Percentiles rank a stretch among this genome's conserved stretches.
Conservation (phyloP, 37 sponge, comb jelly and placozoan genomes). For the Amphimedon queenslandica region DNA sequence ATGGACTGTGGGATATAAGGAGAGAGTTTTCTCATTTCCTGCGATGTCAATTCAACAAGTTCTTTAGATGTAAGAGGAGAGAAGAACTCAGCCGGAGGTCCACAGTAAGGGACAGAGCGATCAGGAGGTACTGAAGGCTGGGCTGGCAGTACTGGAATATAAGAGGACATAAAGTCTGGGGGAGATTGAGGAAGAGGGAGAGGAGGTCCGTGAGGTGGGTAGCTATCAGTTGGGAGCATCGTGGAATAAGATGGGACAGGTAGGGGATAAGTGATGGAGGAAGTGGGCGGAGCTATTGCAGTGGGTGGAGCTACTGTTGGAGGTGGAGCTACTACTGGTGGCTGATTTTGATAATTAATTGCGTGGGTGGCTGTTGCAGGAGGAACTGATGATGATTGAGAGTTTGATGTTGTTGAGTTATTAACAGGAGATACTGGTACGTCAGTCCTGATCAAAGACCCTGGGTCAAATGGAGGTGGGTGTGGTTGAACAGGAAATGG, state of each 20-base stretch:
- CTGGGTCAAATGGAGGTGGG: neutral
- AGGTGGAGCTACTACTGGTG: neutral
- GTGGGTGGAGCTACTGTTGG: neutral
- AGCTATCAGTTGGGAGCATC: neutral
- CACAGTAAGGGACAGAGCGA: neutral
- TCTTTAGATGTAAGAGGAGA: conserved; percentile 45
- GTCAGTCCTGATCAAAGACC: neutral
- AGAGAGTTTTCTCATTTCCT: conserved; percentile 1
- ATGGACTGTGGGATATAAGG: conserved; percentile 6
- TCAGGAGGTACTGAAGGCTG: neutral
- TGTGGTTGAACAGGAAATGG: neutral
- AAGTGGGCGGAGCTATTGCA: neutral
- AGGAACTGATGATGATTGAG: neutral
- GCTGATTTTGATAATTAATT: neutral
- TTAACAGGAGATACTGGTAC: neutral
- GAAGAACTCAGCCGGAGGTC: neutral
- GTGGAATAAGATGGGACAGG: neutral
- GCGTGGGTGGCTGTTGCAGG: neutral
- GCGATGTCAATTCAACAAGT: conserved; percentile 14
- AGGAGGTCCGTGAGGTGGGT: neutral
- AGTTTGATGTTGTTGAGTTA: too few species aligned
- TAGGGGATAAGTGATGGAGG: neutral
- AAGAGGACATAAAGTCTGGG: neutral
- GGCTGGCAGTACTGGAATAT: neutral
- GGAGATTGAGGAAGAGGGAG: neutral